A percentile compares a stretch with the other conserved stretches of the same genome.
Conservation (phyloP, 2,888 invertebrate species). For the Epinotia nisella region DNA sequence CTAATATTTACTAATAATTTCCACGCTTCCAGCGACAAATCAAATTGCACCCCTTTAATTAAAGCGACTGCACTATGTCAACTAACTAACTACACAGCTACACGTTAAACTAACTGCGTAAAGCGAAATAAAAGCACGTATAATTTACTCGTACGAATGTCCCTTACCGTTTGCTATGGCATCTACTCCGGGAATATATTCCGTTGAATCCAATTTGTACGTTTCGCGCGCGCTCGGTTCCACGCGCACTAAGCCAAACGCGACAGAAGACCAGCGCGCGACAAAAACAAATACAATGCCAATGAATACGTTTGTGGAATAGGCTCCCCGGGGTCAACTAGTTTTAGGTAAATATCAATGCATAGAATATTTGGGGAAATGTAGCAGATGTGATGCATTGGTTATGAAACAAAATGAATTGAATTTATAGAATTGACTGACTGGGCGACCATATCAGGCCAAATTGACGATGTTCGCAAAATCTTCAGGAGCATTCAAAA, state of each 20-base stretch:
- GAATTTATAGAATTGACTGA: not conserved
- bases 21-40: slow-evolving; percentile 72
- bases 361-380: not conserved
- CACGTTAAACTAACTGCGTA: slow-evolving; percentile 65
- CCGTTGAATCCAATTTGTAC: not conserved
- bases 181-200: not conserved
- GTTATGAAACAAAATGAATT: not conserved
- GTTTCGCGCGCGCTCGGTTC: not conserved
- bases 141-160: slow-evolving; percentile 70
- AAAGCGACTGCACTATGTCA: slow-evolving; percentile 77
- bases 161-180: slow-evolving; percentile 58
- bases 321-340: slow-evolving; percentile 11
- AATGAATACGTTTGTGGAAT: not conserved
- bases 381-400: not conserved
- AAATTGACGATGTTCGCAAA: too few relatives aligned
- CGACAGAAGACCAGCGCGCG: not conserved
- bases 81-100: slow-evolving; percentile 58
- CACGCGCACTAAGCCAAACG: not conserved
- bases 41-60: slow-evolving; percentile 80
- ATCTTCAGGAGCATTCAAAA: too few relatives aligned
- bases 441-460: too few relatives aligned
- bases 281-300: not conserved
- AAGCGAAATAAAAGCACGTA: slow-evolving; percentile 66
- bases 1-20: slow-evolving; percentile 48
- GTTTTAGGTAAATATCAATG: slow-evolving; percentile 37